Percentiles rank a stretch among this genome's conserved stretches.
These are phyloP conservation scores for Girardinichthys multiradiatus DNA, from an alignment of 2,113 vertebrate genomes.

Conservation along the genomic window DNA sequence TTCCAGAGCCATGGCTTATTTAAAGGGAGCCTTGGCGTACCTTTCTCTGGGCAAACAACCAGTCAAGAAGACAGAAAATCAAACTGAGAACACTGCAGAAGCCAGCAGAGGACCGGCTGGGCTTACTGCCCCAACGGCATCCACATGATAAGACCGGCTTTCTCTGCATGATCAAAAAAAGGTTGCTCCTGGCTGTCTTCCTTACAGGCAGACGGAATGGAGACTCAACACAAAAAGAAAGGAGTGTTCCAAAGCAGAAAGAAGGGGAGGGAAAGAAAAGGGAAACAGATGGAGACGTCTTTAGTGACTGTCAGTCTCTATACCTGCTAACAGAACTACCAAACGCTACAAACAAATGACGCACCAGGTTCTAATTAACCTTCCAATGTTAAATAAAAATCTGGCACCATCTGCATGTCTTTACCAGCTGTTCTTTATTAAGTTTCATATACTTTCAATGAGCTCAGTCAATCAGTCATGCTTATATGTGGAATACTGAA, in stretches of 20 bases:
- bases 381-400: no score
- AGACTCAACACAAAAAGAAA: slow-evolving; percentile 1
- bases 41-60: slow-evolving; percentile 38
- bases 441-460: no score
- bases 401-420: no score
- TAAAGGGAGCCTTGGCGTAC: slow-evolving; percentile 16
- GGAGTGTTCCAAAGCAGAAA: background rate
- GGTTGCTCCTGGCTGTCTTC: slow-evolving; percentile 26
- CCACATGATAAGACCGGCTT: slow-evolving; percentile 34
- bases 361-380: no score
- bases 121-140: slow-evolving; percentile 42
- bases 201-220: slow-evolving; percentile 4
- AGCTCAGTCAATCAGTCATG: no score
- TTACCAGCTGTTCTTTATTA: no score
- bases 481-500: no score
- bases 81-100: slow-evolving; percentile 24
- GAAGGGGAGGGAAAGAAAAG: background rate
- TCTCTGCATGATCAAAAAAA: slow-evolving; percentile 49
- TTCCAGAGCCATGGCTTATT: slow-evolving; percentile 21
- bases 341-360: no score
- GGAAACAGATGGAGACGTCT: slow-evolving; percentile 4
- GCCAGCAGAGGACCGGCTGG: slow-evolving; percentile 41
- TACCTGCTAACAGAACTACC: background rate
- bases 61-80: slow-evolving; percentile 41
- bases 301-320: background rate